phyloP scores from a whole-genome alignment of 2,888 invertebrate species.

The Epicampocera succincta region DNA sequence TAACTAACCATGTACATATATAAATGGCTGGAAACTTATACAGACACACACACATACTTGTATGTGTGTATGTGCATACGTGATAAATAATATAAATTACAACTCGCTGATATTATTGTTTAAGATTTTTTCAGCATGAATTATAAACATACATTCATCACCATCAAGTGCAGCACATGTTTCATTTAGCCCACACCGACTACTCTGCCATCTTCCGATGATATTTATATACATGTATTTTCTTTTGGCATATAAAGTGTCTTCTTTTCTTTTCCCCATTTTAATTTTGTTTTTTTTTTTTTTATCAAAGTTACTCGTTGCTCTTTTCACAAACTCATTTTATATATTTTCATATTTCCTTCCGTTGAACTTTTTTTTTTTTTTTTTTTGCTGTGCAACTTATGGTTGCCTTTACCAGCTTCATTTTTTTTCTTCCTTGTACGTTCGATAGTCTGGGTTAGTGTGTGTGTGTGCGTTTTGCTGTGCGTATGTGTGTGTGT shows the following conservation, averaged over 20 bases:
- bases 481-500: constrained; percentile 51
- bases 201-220: constrained; percentile 27
- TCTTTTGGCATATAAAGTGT: constrained; percentile 48
- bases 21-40: too few relatives aligned
- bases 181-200: constrained; percentile 45
- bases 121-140: constrained; percentile 68
- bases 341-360: constrained; percentile 62
- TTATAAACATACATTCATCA: constrained; percentile 73
- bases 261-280: constrained; percentile 37
- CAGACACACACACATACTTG: too few relatives aligned
- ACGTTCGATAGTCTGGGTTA: background rate
- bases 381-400: constrained; percentile 31
- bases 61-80: background rate
- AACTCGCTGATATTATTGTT: constrained; percentile 60
- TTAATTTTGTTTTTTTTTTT: constrained; percentile 17
- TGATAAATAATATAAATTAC: constrained; percentile 26
- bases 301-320: constrained; percentile 48
- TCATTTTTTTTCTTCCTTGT: background rate
- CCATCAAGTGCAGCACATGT: constrained; percentile 73
- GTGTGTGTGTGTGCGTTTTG: constrained; percentile 45
- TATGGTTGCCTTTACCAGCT: constrained; percentile 38
- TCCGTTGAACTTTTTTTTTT: constrained; percentile 45
- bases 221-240: constrained; percentile 9
- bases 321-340: constrained; percentile 31
- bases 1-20: too few relatives aligned